Evolutionary conservation across 2,113 vertebrate species (phyloP).

Genomic region (Ovibos moschatus): DNA sequence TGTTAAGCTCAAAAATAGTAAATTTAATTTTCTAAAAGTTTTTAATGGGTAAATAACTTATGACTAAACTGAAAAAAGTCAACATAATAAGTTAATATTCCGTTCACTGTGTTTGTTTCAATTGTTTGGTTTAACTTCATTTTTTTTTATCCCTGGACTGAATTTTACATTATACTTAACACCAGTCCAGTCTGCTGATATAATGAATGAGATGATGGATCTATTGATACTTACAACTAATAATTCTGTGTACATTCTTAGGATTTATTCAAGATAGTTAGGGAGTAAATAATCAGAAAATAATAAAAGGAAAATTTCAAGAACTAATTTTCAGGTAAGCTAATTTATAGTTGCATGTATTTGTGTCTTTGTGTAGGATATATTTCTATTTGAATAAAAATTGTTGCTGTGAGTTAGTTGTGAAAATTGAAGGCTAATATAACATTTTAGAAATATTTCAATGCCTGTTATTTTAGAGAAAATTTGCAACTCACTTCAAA

Average conservation of each 20-base stretch:
- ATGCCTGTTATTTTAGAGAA: background rate
- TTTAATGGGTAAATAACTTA: background rate
- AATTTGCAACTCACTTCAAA: background rate
- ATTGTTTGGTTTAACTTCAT: background rate
- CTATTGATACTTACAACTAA: background rate
- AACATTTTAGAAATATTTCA: background rate
- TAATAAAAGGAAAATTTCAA: background rate
- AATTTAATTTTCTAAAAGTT: background rate
- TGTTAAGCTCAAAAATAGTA: background rate
- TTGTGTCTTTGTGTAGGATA: background rate
- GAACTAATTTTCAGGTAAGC: background rate
- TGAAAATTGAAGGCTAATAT: background rate
- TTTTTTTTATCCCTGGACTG: background rate
- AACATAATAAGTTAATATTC: background rate
- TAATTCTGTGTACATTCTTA: background rate
- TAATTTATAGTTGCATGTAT: background rate
- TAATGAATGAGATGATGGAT: background rate
- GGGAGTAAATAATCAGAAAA: background rate
- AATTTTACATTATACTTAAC: background rate
- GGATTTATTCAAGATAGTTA: background rate
- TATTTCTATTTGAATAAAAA: background rate
- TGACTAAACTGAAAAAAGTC: background rate
- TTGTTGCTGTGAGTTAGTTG: background rate
- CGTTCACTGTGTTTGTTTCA: background rate
- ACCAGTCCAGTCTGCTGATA: background rate